Percentiles rank a stretch among this genome's conserved stretches.
Conservation (phyloP, 2,888 invertebrate species). For the Chromoteleia sp. region DNA sequence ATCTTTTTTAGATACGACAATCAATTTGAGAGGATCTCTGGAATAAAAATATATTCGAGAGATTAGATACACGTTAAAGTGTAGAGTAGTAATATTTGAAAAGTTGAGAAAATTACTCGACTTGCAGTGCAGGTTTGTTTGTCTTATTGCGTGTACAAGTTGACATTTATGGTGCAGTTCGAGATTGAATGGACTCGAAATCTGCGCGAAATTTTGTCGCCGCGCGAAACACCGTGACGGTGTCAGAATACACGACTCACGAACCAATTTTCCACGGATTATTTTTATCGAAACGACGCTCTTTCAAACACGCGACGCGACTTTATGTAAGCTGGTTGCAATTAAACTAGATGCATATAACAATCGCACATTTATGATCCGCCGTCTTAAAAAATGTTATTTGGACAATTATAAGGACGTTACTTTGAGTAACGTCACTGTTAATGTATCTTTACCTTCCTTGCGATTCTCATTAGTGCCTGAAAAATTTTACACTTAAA, state of each 20-base stretch:
- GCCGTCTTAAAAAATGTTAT: slow-evolving; percentile 7
- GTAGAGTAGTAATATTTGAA: too few species aligned
- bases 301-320: slow-evolving; percentile 20
- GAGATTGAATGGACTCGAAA: slow-evolving; percentile 42
- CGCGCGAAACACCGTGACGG: slow-evolving; percentile 5
- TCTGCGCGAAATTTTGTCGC: slow-evolving; percentile 27
- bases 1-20: too few species aligned
- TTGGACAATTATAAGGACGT: slow-evolving; percentile 1
- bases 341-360: slow-evolving; percentile 22
- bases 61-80: too few species aligned
- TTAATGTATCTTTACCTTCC: neutral
- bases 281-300: slow-evolving; percentile 34
- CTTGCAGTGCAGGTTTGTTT: too few species aligned
- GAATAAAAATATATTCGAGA: too few species aligned
- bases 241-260: slow-evolving; percentile 21
- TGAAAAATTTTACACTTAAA: too few species aligned
- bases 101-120: too few species aligned
- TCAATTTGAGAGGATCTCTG: too few species aligned
- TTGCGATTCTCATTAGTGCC: too few species aligned
- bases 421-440: neutral
- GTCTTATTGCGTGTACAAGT: slow-evolving; percentile 5
- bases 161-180: slow-evolving; percentile 37
- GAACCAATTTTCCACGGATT: slow-evolving; percentile 46
- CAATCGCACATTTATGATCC: slow-evolving; percentile 38
- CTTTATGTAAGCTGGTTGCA: slow-evolving; percentile 38